A percentile compares a stretch with the other conserved stretches of the same genome.
Evolutionary conservation across 2,888 invertebrate species (phyloP).

Genomic region (Cosmia pyralina): DNA sequence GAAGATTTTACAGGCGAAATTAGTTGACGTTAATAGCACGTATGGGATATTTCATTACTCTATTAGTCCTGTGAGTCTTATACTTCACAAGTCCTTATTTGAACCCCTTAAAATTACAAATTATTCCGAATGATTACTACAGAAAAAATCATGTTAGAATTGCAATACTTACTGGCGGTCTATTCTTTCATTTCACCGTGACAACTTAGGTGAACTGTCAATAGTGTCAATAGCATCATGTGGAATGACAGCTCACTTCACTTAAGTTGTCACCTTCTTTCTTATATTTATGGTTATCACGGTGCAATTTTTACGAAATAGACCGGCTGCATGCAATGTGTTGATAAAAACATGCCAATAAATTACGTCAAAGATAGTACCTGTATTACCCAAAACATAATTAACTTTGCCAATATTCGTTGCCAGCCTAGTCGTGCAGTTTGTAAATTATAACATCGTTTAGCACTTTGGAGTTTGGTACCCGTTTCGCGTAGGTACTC

Average conservation of each 20-base stretch:
- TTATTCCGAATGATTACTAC: background rate
- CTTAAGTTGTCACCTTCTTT: too few species aligned
- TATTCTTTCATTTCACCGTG: too few species aligned
- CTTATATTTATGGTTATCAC: too few species aligned
- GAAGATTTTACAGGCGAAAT: too few species aligned
- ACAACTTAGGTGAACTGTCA: too few species aligned
- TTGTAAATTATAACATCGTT: conserved; percentile 16
- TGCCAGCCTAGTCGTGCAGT: conserved; percentile 15
- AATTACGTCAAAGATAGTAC: conserved; percentile 1
- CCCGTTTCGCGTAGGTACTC: background rate
- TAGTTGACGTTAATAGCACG: too few species aligned
- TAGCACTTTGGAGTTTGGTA: conserved; percentile 1
- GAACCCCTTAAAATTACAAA: background rate
- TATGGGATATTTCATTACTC: too few species aligned
- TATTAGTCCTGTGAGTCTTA: too few species aligned
- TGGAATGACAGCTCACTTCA: too few species aligned
- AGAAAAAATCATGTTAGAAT: background rate
- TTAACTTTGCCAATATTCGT: conserved; percentile 13
- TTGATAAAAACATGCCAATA: conserved; percentile 3
- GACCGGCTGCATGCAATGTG: background rate
- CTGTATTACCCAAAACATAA: conserved; percentile 23
- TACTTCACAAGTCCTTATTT: too few species aligned
- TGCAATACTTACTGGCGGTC: background rate
- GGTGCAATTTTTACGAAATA: too few species aligned
- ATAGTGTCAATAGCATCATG: too few species aligned